Conservation (phyloP, 2,888 invertebrate genomes). For the Drosophila kambysellisi region DNA sequence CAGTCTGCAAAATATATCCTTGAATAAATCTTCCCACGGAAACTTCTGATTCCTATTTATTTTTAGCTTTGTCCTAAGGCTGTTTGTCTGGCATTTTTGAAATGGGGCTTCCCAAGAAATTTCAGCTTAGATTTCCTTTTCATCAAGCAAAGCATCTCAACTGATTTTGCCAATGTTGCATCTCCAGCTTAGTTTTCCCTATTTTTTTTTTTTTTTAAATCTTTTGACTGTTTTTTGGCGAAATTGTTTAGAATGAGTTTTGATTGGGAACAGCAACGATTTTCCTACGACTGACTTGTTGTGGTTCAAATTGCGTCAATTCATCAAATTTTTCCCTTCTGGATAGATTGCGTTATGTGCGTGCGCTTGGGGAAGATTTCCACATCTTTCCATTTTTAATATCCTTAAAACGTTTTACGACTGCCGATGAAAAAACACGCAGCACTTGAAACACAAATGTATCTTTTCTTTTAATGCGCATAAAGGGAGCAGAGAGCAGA, state of each 20-base stretch:
- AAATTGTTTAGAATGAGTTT: not conserved
- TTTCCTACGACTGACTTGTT: slow-evolving; percentile 39
- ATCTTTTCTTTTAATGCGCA: slow-evolving; percentile 58
- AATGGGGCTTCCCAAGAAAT: not conserved
- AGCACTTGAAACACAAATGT: slow-evolving; percentile 67
- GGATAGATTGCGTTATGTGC: slow-evolving; percentile 21
- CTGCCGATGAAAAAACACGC: slow-evolving; percentile 51
- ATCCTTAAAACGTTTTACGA: slow-evolving; percentile 71
- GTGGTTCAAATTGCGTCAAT: slow-evolving; percentile 63
- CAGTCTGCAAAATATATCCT: not conserved
- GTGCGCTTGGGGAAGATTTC: slow-evolving; percentile 20
- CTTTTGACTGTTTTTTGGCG: not conserved
- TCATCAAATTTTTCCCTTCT: slow-evolving; percentile 57
- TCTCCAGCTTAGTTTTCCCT: not conserved
- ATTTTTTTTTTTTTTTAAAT: not conserved
- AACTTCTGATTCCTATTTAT: too few relatives aligned
- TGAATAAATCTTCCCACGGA: not conserved
- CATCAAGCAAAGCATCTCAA: not conserved
- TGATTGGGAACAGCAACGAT: slow-evolving; percentile 31
- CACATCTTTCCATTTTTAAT: slow-evolving; percentile 64
- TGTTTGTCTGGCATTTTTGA: not conserved
- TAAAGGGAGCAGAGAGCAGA: slow-evolving; percentile 46
- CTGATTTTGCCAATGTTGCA: too few relatives aligned
- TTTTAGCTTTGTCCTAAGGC: not conserved
- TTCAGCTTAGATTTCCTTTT: not conserved